These are phyloP conservation scores for Cancer borealis DNA, from an alignment of 2,888 invertebrate genomes.

Conservation along the genomic window DNA sequence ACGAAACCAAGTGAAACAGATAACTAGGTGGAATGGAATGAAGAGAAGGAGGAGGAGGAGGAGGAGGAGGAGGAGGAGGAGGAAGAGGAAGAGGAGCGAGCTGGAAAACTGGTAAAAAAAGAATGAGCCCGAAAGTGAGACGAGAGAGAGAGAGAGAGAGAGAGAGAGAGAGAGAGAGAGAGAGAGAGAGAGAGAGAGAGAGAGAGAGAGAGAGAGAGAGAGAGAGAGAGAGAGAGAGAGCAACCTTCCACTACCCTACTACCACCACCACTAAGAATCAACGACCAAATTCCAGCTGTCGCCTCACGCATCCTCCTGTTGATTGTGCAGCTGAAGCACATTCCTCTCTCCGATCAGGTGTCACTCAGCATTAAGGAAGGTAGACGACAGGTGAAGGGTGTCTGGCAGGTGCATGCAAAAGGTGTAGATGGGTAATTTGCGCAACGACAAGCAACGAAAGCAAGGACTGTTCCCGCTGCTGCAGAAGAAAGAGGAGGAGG, in stretches of 20 bases:
- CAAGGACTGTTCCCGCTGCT: constrained; percentile 15
- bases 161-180: constrained; percentile 60
- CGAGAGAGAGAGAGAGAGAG: constrained; percentile 28
- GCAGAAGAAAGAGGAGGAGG: neutral
- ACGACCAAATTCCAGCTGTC: constrained; percentile 23
- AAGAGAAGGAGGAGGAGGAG: constrained; percentile 29
- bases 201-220: neutral
- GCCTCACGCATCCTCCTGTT: constrained; percentile 39
- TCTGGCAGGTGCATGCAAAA: constrained; percentile 32
- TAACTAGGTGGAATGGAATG: neutral
- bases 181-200: constrained; percentile 58
- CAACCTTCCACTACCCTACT: no score
- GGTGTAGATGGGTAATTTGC: constrained; percentile 26
- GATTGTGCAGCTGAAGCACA: constrained; percentile 29
- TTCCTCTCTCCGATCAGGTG: constrained; percentile 46
- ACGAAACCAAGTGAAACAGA: neutral
- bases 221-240: constrained; percentile 13
- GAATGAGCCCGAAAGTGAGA: neutral
- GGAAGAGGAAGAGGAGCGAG: neutral
- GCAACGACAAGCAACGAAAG: neutral
- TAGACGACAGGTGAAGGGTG: neutral
- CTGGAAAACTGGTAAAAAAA: neutral
- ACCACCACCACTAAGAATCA: neutral
- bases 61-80: neutral
- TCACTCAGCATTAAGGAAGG: constrained; percentile 53